Evolutionary conservation across 2,797 vertebrate species (phyloP).

Genomic region (Tachyglossus aculeatus): DNA sequence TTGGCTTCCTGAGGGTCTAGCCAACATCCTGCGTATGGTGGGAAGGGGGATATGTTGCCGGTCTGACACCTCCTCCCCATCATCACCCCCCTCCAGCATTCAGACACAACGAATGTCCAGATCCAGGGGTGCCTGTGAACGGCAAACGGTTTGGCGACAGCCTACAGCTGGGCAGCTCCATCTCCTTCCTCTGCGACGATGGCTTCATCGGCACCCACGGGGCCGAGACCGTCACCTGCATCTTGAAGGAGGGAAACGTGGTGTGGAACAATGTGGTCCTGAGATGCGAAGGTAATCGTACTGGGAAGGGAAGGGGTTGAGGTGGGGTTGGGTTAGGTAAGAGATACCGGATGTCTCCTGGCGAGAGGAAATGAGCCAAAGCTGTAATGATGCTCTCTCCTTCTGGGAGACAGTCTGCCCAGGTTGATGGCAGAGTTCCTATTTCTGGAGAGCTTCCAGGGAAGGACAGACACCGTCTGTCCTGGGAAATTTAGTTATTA

Average conservation of each 20-base stretch:
- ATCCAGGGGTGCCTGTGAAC: conserved; percentile 94
- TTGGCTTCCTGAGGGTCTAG: no score
- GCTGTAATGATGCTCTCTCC: no score
- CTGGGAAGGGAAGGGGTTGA: fast-evolving
- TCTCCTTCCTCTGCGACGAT: conserved; percentile 96
- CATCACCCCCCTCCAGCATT: conserved; percentile 79
- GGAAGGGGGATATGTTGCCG: no score
- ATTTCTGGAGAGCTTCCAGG: no score
- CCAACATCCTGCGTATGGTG: no score
- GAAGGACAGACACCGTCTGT: no score
- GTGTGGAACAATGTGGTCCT: conserved; percentile 96
- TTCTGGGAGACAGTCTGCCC: no score
- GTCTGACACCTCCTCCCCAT: no score
- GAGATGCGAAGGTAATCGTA: conserved; percentile 88
- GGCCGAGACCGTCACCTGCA: conserved; percentile 92
- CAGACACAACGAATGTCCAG: conserved; percentile 95
- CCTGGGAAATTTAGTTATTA: no score
- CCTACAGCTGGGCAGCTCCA: conserved; percentile 94
- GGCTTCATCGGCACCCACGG: conserved; percentile 96
- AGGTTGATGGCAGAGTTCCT: no score
- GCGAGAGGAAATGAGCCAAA: no score
- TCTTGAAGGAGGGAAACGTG: conserved; percentile 95
- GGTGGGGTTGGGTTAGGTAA: fast-evolving
- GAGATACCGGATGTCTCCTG: fast-evolving
- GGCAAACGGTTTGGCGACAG: conserved; percentile 95